Evolutionary conservation across 2,888 invertebrate genomes (phyloP).

Genomic region (Troides aeacus): DNA sequence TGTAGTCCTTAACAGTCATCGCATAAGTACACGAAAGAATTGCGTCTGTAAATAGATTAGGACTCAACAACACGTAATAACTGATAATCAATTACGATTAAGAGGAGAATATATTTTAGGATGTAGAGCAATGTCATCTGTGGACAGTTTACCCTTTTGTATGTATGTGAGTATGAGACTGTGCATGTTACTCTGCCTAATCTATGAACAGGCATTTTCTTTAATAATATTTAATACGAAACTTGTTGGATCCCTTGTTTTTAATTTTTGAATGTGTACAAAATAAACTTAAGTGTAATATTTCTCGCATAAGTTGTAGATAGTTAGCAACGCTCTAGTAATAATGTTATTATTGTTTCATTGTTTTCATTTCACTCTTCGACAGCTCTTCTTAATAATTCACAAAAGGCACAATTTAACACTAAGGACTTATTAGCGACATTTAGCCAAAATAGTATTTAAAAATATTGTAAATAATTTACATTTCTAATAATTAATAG

Average conservation of each 20-base stretch:
- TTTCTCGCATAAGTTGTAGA: conserved; percentile 62
- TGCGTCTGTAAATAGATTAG: conserved; percentile 45
- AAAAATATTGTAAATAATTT: conserved; percentile 72
- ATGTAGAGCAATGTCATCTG: background rate
- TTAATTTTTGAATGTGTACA: conserved; percentile 66
- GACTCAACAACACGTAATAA: conserved; percentile 40
- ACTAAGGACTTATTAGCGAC: conserved; percentile 72
- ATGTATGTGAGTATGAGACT: background rate
- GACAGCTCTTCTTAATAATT: conserved; percentile 40
- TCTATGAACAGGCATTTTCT: conserved; percentile 42
- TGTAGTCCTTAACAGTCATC: conserved; percentile 33
- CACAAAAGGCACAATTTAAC: conserved; percentile 74
- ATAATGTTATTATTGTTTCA: conserved; percentile 23
- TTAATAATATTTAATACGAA: conserved; percentile 49
- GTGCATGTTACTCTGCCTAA: conserved; percentile 34
- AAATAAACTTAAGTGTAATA: conserved; percentile 65
- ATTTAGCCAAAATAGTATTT: conserved; percentile 77
- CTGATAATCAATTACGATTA: background rate
- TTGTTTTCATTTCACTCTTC: conserved; percentile 22
- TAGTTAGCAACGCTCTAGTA: conserved; percentile 40
- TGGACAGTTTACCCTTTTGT: background rate
- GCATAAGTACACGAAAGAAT: conserved; percentile 31
- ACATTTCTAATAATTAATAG: conserved; percentile 64
- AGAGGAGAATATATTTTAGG: conserved; percentile 4
- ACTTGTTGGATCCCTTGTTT: conserved; percentile 60